Conservation (phyloP, 1,140 invertebrate genomes). For the Cherax destructor region DNA sequence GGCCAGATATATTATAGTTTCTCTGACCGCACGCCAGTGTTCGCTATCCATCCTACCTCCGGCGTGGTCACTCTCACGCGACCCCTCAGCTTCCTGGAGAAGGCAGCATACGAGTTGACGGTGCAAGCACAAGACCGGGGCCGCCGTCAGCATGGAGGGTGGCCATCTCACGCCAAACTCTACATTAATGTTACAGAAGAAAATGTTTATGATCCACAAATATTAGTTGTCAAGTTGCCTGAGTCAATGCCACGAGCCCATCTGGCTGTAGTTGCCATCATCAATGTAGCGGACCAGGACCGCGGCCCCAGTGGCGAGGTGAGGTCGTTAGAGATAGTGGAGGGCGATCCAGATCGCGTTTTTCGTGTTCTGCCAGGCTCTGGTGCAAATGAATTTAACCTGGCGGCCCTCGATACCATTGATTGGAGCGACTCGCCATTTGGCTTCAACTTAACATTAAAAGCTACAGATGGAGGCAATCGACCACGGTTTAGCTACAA, state of each 20-base stretch:
- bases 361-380: slow-evolving; percentile 83
- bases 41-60: slow-evolving; percentile 93
- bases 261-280: slow-evolving; percentile 91
- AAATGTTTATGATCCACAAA: slow-evolving; percentile 90
- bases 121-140: slow-evolving; percentile 91
- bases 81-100: slow-evolving; percentile 83
- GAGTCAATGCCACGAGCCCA: slow-evolving; percentile 89
- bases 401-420: slow-evolving; percentile 84
- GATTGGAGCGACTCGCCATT: slow-evolving; percentile 85
- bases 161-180: slow-evolving; percentile 83
- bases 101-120: slow-evolving; percentile 83
- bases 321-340: slow-evolving; percentile 88
- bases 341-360: slow-evolving; percentile 91
- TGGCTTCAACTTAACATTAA: slow-evolving; percentile 90
- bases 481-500: slow-evolving; percentile 86
- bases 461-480: slow-evolving; percentile 88
- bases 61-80: slow-evolving; percentile 91
- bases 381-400: slow-evolving; percentile 76
- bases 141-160: slow-evolving; percentile 74
- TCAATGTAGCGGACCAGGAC: slow-evolving; percentile 89
- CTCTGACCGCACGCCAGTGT: slow-evolving; percentile 86
- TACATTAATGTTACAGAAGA: slow-evolving; percentile 88
- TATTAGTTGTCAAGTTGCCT: slow-evolving; percentile 84
- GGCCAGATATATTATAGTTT: slow-evolving; percentile 98
- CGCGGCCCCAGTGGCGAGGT: slow-evolving; percentile 89